Base-by-base conservation (phyloP, 2,888 invertebrate genomes). In the Agonopterix alstromeriana region DNA sequence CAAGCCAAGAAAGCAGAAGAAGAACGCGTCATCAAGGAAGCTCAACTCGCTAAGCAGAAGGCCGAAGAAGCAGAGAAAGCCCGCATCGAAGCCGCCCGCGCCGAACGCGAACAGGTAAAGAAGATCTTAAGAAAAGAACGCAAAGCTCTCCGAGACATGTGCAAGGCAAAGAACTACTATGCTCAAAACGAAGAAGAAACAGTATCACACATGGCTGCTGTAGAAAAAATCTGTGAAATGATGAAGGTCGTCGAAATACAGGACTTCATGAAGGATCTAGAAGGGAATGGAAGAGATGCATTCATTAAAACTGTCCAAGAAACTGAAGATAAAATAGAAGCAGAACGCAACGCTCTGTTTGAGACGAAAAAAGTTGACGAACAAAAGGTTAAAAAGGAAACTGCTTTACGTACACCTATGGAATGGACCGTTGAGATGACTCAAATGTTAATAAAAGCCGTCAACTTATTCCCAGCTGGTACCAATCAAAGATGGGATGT, bases 401-500 rank as follows among this genome's bases (percentile, higher is more conserved):
- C 74, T 3, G 79, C 79, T 3, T 63, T 88, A 10, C 90, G 86
- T 60, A 77, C 83, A 2, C 86, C 90, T 0, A 88, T 91, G 9
- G 91, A 90, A 50, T 99, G 99, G 99, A 91, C 91, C 10, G 92
- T 93, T 46, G 95, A 95, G 52, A 96, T 97, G 75, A 90, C 97
- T 12, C 96, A 97, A 70, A 86, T 97, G 43, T 90, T 99, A 2
- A 97, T 99, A 47, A 99, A 99, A 82, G 98, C 98, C 12, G 98
- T 99, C 0, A 99, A 99, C 82, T 82, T 99, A 3, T 99, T 98
- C 77, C 99, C 99, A 0, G 98, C 98, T 5, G 99, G 87, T 9
- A 99, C 99, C 0, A 95, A 94, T 67, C 95, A 97, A 71, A 91
- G 97, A 65, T 95, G 96, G 96, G 97, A 98, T 45, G 97, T 98